Conservation (phyloP, 1,140 invertebrate species). For the Tetranychus urticae region DNA sequence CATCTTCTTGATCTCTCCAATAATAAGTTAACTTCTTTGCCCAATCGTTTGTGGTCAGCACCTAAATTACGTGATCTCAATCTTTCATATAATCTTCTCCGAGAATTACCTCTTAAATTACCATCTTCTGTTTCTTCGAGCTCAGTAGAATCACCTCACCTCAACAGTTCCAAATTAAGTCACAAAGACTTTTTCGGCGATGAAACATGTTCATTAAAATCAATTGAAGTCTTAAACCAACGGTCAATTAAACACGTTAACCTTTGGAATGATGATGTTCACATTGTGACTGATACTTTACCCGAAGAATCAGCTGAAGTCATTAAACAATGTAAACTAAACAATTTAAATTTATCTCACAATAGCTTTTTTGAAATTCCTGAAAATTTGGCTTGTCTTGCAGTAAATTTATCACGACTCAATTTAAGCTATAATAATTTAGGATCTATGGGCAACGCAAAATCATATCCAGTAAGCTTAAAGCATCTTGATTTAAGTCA, state of each 20-base stretch:
- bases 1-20: conserved; percentile 68
- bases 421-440: conserved; percentile 65
- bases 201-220: not conserved
- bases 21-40: conserved; percentile 68
- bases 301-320: conserved; percentile 5
- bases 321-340: conserved; percentile 28
- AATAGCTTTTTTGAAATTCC: conserved; percentile 72
- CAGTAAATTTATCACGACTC: conserved; percentile 53
- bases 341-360: conserved; percentile 60
- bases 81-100: conserved; percentile 65
- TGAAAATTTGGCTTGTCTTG: conserved; percentile 59
- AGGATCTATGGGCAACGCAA: conserved; percentile 53
- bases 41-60: conserved; percentile 66
- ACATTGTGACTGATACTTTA: not conserved
- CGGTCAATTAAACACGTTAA: conserved; percentile 1
- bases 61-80: conserved; percentile 71
- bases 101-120: conserved; percentile 37
- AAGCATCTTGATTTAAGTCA: conserved; percentile 79
- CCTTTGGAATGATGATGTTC: not conserved
- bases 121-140: not conserved
- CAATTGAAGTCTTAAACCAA: not conserved
- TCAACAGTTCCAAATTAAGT: not conserved
- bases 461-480: conserved; percentile 58
- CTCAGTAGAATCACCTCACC: not conserved
- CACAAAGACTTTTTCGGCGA: not conserved